Percentiles rank a stretch among this genome's conserved stretches.
phyloP scores from a whole-genome alignment of 2,888 invertebrate species.

The Uropetala carovei region DNA sequence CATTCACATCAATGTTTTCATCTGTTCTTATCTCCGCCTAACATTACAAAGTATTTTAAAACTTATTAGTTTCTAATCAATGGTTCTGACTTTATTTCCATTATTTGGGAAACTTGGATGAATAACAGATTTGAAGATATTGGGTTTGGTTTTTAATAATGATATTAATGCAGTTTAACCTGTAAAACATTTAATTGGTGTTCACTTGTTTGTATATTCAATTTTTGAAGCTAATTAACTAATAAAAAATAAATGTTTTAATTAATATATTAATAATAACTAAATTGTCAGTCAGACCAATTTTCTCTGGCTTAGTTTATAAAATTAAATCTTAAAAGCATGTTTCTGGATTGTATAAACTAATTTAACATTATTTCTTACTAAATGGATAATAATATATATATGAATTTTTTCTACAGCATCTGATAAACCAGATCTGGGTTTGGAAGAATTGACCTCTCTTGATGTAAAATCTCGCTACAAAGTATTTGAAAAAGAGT shows the following conservation, averaged over 20 bases:
- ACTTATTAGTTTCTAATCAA: neutral
- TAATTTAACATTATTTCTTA: neutral
- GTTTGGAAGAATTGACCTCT: constrained; percentile 87
- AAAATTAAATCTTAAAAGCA: neutral
- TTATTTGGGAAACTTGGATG: neutral
- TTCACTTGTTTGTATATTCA: too few relatives aligned
- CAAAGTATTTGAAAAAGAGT: constrained; percentile 86
- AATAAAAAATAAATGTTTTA: neutral
- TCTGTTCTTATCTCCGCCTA: neutral
- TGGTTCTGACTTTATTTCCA: constrained; percentile 1
- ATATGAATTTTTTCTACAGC: constrained; percentile 76
- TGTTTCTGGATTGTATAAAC: neutral
- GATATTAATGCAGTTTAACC: neutral
- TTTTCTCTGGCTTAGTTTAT: neutral
- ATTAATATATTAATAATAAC: neutral
- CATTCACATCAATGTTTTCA: neutral
- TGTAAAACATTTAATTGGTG: too few relatives aligned
- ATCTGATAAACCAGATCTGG: constrained; percentile 90
- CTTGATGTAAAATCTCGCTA: constrained; percentile 91
- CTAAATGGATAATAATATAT: neutral
- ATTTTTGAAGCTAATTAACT: neutral
- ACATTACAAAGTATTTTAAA: neutral
- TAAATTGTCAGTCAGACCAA: neutral
- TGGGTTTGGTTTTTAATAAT: neutral
- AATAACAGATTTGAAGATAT: neutral